Evolutionary conservation across 2,888 invertebrate genomes (phyloP).

Genomic region (Drosophila hamatofila): DNA sequence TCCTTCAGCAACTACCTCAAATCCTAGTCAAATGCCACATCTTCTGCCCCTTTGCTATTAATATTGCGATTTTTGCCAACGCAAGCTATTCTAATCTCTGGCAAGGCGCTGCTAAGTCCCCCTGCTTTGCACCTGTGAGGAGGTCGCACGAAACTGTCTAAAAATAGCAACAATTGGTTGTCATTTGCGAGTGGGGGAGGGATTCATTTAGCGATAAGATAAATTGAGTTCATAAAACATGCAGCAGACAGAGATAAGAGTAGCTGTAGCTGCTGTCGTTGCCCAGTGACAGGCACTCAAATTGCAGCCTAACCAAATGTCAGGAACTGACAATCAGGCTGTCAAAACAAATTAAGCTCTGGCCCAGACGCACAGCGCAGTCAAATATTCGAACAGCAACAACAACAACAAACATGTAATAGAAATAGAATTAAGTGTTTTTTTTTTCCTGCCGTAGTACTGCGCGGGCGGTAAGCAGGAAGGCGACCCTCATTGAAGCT

Average conservation of each 20-base stretch:
- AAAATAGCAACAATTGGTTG: conserved; percentile 71
- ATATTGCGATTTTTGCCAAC: neutral
- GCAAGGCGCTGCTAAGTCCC: neutral
- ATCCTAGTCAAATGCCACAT: neutral
- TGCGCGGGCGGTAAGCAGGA: conserved; percentile 37
- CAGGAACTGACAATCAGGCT: conserved; percentile 67
- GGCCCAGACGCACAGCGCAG: conserved; percentile 27
- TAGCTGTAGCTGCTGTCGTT: conserved; percentile 1
- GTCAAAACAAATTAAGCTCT: conserved; percentile 70
- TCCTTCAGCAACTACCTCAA: neutral
- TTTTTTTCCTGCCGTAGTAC: neutral
- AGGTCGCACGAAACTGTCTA: neutral
- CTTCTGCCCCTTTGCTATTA: neutral
- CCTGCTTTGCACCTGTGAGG: conserved; percentile 23
- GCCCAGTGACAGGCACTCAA: conserved; percentile 38
- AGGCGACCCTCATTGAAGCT: conserved; percentile 55
- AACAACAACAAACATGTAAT: conserved; percentile 48
- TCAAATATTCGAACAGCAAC: conserved; percentile 39
- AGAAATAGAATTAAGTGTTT: conserved; percentile 48
- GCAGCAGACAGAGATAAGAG: conserved; percentile 33
- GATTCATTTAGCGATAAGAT: conserved; percentile 66
- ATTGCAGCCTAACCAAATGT: conserved; percentile 35
- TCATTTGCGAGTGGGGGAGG: conserved; percentile 42
- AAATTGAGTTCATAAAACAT: conserved; percentile 60
- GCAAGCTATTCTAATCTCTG: neutral